phyloP scores from a whole-genome alignment of 1,140 invertebrate genomes.

The Pygmarrhopalites habei region DNA sequence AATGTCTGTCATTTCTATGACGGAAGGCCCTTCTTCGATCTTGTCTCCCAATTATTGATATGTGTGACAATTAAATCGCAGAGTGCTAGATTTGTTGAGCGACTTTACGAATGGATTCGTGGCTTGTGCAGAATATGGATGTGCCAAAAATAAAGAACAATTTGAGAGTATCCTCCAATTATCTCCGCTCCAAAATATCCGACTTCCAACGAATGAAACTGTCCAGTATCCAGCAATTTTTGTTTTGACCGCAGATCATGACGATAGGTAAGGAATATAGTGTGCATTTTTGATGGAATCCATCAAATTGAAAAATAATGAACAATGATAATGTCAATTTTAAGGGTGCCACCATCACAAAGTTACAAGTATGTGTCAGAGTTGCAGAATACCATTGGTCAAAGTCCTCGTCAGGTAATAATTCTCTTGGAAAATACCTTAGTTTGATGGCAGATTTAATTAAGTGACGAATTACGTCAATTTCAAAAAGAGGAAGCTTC shows the following conservation, averaged over 20 bases:
- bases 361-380: conserved; percentile 90
- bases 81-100: conserved; percentile 93
- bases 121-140: conserved; percentile 90
- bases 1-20: too few relatives aligned
- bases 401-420: conserved; percentile 46
- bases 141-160: conserved; percentile 75
- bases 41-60: too few relatives aligned
- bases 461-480: not conserved
- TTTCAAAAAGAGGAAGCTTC: not conserved
- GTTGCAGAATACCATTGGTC: conserved; percentile 68
- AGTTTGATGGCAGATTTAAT: not conserved
- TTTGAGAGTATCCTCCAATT: conserved; percentile 83
- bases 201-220: conserved; percentile 49
- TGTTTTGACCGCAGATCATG: conserved; percentile 65
- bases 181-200: conserved; percentile 91
- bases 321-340: too few relatives aligned
- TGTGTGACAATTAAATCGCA: too few relatives aligned
- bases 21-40: too few relatives aligned
- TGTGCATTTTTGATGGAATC: too few relatives aligned
- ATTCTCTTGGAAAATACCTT: not conserved
- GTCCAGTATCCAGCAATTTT: conserved; percentile 82
- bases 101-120: conserved; percentile 96
- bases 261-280: too few relatives aligned
- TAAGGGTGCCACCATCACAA: conserved; percentile 88
- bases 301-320: too few relatives aligned